Percentiles rank a stretch among this genome's conserved stretches.
Evolutionary conservation across 2,888 invertebrate genomes (phyloP).

Genomic region (Pristionchus entomophagus): DNA sequence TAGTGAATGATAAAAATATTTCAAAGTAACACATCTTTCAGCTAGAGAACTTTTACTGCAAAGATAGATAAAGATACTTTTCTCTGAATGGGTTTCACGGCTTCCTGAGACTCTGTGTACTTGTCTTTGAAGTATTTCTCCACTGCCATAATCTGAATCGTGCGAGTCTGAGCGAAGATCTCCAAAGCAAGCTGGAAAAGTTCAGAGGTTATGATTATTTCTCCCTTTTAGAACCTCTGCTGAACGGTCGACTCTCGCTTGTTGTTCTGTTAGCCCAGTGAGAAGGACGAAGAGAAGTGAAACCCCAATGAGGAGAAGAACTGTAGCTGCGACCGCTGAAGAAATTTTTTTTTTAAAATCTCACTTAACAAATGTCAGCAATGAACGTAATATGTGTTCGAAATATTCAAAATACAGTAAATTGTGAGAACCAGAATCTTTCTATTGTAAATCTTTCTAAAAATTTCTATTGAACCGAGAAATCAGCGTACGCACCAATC

Average conservation of each 20-base stretch:
- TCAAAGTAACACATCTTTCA: background rate
- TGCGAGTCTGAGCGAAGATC: slow-evolving; percentile 77
- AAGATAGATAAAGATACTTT: background rate
- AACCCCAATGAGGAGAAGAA: background rate
- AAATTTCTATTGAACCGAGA: too few species aligned
- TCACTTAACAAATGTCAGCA: background rate
- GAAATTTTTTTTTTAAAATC: too few species aligned
- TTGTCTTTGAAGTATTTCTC: slow-evolving; percentile 74
- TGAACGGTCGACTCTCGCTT: background rate
- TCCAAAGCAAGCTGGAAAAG: slow-evolving; percentile 75
- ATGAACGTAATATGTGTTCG: too few species aligned
- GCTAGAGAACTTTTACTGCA: background rate
- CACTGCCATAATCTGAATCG: slow-evolving; percentile 76
- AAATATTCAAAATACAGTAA: too few species aligned
- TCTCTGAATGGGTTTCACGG: background rate
- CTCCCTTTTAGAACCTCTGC: background rate
- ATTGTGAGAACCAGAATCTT: too few species aligned
- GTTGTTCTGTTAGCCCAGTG: background rate
- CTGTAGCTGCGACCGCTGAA: background rate
- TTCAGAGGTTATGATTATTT: too few species aligned
- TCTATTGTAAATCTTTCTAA: too few species aligned
- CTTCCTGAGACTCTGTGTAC: slow-evolving; percentile 64
- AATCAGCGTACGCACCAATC: background rate
- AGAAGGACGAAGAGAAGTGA: background rate
- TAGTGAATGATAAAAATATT: background rate